These are phyloP conservation scores for Synergus gifuensis DNA, from an alignment of 2,888 invertebrate species.

Conservation along the genomic window DNA sequence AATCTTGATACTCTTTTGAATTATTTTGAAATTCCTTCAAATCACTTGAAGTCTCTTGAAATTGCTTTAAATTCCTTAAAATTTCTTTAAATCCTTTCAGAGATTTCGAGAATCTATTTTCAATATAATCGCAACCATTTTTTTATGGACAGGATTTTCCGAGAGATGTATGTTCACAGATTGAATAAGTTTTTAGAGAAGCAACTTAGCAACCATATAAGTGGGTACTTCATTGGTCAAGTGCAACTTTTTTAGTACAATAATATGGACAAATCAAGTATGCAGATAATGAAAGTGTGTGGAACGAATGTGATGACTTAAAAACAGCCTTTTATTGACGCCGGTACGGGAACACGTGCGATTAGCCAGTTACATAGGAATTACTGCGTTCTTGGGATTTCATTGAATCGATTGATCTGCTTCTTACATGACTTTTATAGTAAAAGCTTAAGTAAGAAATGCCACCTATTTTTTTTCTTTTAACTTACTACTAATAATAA, in stretches of 20 bases:
- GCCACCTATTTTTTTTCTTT: not conserved
- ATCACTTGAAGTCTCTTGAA: no score
- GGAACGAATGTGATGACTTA: not conserved
- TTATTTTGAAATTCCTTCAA: no score
- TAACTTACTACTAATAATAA: not conserved
- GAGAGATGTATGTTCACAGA: not conserved
- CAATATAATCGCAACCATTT: no score
- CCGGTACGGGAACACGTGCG: not conserved
- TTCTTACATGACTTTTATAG: not conserved
- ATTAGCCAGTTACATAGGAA: conserved; percentile 3
- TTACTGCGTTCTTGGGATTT: conserved; percentile 12
- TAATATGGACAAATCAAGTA: conserved; percentile 1
- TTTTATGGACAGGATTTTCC: no score
- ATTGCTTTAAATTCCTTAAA: no score
- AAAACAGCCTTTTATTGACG: not conserved
- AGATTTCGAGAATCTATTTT: no score
- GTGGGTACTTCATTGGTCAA: not conserved
- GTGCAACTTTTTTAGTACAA: not conserved
- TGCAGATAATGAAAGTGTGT: conserved; percentile 9
- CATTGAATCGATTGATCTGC: not conserved
- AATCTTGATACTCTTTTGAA: no score
- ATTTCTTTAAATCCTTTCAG: no score
- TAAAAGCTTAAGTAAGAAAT: not conserved
- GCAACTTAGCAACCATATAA: not conserved
- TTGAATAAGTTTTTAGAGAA: not conserved